Percentiles rank a stretch among this genome's conserved stretches.
These are phyloP conservation scores for Platichthys flesus DNA, from an alignment of 2,113 vertebrate species.

Conservation along the genomic window DNA sequence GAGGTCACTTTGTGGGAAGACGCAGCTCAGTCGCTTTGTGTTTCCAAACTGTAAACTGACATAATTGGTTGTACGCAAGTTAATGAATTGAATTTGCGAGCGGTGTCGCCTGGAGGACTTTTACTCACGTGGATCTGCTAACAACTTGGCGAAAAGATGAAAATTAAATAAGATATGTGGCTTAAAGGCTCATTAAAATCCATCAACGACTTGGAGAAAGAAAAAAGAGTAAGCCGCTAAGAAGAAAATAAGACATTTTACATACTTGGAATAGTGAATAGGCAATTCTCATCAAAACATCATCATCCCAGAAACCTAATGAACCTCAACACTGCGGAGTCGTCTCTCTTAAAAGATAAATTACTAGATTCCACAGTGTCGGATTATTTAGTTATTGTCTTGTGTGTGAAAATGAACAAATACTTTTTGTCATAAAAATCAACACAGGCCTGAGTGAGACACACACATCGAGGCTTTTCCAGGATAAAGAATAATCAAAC, in stretches of 20 bases:
- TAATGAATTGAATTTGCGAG: slow-evolving; percentile 19
- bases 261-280: slow-evolving; percentile 30
- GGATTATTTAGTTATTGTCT: background rate
- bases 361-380: slow-evolving; percentile 26
- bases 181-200: slow-evolving; percentile 30
- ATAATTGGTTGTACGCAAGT: background rate
- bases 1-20: slow-evolving; percentile 9
- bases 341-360: slow-evolving; percentile 39
- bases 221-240: background rate
- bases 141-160: background rate
- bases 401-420: background rate
- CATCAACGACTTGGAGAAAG: background rate
- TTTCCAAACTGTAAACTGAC: slow-evolving; percentile 5
- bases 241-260: background rate
- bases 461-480: slow-evolving; percentile 13
- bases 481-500: slow-evolving; percentile 60
- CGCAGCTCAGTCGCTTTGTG: slow-evolving; percentile 10
- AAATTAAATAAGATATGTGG: slow-evolving; percentile 15
- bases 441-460: background rate
- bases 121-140: slow-evolving; percentile 6
- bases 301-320: slow-evolving; percentile 38
- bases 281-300: slow-evolving; percentile 41
- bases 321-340: slow-evolving; percentile 22
- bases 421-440: background rate
- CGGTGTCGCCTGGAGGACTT: slow-evolving; percentile 28